Conservation (phyloP, 2,888 invertebrate species). For the Caenorhabditis virilis region DNA sequence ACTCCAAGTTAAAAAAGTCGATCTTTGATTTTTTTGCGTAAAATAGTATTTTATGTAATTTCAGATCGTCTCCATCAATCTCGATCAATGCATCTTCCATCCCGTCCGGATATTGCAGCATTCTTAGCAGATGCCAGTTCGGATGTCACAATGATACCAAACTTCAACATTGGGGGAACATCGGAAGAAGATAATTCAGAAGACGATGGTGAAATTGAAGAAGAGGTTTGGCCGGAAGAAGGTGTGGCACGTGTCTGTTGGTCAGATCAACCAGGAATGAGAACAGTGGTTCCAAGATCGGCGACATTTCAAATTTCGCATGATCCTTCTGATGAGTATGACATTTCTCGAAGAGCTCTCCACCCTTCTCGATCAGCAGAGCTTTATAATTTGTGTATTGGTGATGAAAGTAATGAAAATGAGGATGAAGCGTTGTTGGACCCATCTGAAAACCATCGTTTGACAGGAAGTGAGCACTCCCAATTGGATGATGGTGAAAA, state of each 20-base stretch:
- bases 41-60: no score
- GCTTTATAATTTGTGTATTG: slow-evolving; percentile 2
- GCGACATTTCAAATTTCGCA: slow-evolving; percentile 44
- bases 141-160: slow-evolving; percentile 17
- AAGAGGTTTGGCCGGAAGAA: slow-evolving; percentile 43
- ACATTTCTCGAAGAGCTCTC: background rate
- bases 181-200: slow-evolving; percentile 8
- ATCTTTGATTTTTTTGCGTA: no score
- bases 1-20: no score
- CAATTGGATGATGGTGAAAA: slow-evolving; percentile 3
- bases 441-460: background rate
- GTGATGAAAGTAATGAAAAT: background rate
- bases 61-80: slow-evolving; percentile 33
- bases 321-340: background rate
- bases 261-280: slow-evolving; percentile 22
- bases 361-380: background rate
- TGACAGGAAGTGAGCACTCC: background rate
- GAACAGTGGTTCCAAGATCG: slow-evolving; percentile 20
- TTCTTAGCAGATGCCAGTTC: slow-evolving; percentile 34
- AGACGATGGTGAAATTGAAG: slow-evolving; percentile 14
- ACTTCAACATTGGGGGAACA: slow-evolving; percentile 27
- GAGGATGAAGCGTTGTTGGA: background rate
- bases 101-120: slow-evolving; percentile 36
- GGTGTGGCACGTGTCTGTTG: slow-evolving; percentile 30
- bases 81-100: slow-evolving; percentile 39